phyloP scores from a whole-genome alignment of 2,888 invertebrate genomes.

The Minunthozetes semirufus region DNA sequence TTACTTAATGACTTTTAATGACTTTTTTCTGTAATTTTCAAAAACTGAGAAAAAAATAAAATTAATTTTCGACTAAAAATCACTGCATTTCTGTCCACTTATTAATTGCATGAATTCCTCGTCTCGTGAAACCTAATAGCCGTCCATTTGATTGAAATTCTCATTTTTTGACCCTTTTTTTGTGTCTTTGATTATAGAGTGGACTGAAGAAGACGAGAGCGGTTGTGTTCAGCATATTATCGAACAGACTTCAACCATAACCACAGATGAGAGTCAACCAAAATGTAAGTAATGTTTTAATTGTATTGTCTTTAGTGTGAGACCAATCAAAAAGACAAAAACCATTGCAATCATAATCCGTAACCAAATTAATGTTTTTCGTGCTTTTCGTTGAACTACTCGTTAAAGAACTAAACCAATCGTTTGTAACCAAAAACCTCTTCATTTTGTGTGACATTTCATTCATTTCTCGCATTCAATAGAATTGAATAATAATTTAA shows the following conservation, averaged over 20 bases:
- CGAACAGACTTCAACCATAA: conserved; percentile 39
- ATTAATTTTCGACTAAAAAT: not conserved
- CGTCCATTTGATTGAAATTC: not conserved
- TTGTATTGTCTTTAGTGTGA: not conserved
- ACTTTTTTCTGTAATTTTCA: not conserved
- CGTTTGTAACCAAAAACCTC: not conserved
- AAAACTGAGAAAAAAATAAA: not conserved
- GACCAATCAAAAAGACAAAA: not conserved
- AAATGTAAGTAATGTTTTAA: conserved; percentile 4
- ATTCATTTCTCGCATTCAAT: not conserved
- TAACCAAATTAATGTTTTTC: not conserved
- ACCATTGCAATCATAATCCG: not conserved
- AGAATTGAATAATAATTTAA: not conserved
- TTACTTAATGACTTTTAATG: not conserved
- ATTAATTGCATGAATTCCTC: conserved; percentile 12
- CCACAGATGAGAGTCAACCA: conserved; percentile 22
- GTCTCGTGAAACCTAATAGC: not conserved
- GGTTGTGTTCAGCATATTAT: conserved; percentile 42
- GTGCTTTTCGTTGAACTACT: not conserved
- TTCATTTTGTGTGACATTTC: not conserved
- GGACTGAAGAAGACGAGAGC: conserved; percentile 42
- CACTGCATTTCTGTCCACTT: conserved; percentile 17
- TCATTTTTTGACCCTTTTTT: not conserved
- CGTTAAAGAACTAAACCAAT: not conserved
- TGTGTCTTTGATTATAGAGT: conserved; percentile 40